A percentile compares a stretch with the other conserved stretches of the same genome.
phyloP scores from a whole-genome alignment of 2,888 invertebrate genomes.

The Arrhopalites spinosus region DNA sequence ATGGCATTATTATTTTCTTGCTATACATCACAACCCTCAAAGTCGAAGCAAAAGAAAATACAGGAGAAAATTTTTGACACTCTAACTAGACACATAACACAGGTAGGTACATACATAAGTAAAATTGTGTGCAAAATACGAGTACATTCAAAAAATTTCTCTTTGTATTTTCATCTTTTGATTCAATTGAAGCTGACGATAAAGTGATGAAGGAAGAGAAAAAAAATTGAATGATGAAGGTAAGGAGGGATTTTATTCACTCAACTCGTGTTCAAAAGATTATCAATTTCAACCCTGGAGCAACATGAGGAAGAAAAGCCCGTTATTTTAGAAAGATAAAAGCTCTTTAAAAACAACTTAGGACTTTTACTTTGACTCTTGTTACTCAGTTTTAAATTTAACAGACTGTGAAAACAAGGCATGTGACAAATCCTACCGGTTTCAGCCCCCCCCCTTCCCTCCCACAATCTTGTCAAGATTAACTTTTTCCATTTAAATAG shows the following conservation, averaged over 20 bases:
- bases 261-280: too few species aligned
- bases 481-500: neutral
- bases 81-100: neutral
- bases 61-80: too few species aligned
- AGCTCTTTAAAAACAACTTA: neutral
- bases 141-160: neutral
- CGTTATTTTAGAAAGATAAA: too few species aligned
- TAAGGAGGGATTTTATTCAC: too few species aligned
- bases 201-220: too few species aligned
- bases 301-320: too few species aligned
- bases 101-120: too few species aligned
- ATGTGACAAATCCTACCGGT: slow-evolving; percentile 28
- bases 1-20: neutral
- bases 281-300: too few species aligned
- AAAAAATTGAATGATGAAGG: too few species aligned
- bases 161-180: neutral
- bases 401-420: slow-evolving; percentile 26
- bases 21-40: too few species aligned
- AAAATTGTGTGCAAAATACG: too few species aligned
- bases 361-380: neutral
- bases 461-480: slow-evolving; percentile 9
- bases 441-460: neutral
- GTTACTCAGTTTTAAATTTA: slow-evolving; percentile 18
- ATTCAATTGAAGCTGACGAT: too few species aligned
- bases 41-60: neutral